phyloP scores from a whole-genome alignment of 1,140 invertebrate genomes.

The Macrotrachela quadricornifera region DNA sequence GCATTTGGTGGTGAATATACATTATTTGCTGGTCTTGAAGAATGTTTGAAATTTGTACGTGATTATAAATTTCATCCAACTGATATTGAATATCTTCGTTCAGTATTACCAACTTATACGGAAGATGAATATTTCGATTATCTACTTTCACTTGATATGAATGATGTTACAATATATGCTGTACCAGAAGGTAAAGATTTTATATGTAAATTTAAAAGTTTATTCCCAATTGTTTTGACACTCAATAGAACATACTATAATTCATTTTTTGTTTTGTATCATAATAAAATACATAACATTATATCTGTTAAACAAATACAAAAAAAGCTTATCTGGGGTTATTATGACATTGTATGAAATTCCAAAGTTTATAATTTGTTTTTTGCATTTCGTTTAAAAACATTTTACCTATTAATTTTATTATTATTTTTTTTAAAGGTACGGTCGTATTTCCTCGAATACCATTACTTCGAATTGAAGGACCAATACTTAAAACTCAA shows the following conservation, averaged over 20 bases:
- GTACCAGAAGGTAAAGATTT: constrained; percentile 45
- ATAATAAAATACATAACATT: no score
- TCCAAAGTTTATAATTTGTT: no score
- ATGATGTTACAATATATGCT: constrained; percentile 65
- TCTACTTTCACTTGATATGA: constrained; percentile 54
- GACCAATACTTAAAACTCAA: constrained; percentile 81
- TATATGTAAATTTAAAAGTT: no score
- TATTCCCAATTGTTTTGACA: no score
- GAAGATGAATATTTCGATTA: constrained; percentile 79
- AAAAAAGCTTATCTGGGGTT: no score
- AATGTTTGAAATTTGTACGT: constrained; percentile 80
- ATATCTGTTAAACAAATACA: no score
- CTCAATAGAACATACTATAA: no score
- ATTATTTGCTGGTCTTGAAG: constrained; percentile 88
- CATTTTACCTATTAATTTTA: no score
- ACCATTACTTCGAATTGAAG: constrained; percentile 73
- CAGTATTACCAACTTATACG: constrained; percentile 53
- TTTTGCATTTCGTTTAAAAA: no score
- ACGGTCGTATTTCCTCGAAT: constrained; percentile 92
- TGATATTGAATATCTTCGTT: constrained; percentile 77
- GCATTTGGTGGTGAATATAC: constrained; percentile 92
- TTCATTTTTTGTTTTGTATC: no score
- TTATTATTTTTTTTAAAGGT: constrained; percentile 37
- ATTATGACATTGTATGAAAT: no score
- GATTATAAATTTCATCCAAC: constrained; percentile 80